These are phyloP conservation scores for Sebastes aleutianus DNA, from an alignment of 2,797 vertebrate genomes.

Conservation along the genomic window DNA sequence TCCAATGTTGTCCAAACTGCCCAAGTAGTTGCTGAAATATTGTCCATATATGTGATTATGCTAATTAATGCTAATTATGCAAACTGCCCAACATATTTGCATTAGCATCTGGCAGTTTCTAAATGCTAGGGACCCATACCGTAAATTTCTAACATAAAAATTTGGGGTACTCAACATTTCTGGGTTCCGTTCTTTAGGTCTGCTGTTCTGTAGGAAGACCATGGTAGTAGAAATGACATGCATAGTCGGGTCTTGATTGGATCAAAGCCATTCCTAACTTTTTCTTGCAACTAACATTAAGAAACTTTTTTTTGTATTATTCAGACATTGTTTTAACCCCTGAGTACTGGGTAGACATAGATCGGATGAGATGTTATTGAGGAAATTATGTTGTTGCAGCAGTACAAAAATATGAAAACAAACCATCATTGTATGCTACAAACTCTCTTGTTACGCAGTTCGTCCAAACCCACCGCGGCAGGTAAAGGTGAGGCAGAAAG, in stretches of 20 bases:
- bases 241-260: not conserved
- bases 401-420: not conserved
- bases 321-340: not conserved
- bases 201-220: not conserved
- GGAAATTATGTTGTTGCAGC: not conserved
- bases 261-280: not conserved
- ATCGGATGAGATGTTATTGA: not conserved
- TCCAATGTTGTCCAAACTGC: too few species aligned
- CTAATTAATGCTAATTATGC: too few species aligned
- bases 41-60: too few species aligned
- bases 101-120: too few species aligned
- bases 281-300: not conserved
- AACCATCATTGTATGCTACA: not conserved
- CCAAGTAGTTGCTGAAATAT: too few species aligned
- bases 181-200: not conserved
- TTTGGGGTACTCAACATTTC: too few species aligned
- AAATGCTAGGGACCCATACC: too few species aligned
- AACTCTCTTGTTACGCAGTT: conserved; percentile 48
- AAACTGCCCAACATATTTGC: too few species aligned
- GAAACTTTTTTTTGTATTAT: not conserved
- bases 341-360: not conserved
- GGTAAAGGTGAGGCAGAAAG: conserved; percentile 30
- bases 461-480: conserved; percentile 43
- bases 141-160: too few species aligned
- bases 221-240: not conserved